Percentiles rank a stretch among this genome's conserved stretches.
These are phyloP conservation scores for Peromyscus attwateri DNA, from an alignment of 2,797 vertebrate genomes.

Conservation along the genomic window DNA sequence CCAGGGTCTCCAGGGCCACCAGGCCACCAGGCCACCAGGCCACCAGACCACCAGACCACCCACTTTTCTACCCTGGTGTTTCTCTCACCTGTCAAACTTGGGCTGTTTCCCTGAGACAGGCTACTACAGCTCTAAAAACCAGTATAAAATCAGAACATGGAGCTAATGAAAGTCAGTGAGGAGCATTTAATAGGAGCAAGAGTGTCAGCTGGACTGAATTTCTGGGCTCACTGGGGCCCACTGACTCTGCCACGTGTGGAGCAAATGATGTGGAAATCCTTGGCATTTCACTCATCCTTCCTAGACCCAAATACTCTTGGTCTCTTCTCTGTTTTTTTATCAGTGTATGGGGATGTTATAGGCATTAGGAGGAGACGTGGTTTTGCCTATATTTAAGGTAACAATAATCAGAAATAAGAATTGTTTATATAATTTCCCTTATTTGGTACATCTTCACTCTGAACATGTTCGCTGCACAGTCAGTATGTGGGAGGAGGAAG, in stretches of 20 bases:
- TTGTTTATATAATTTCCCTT: conserved; percentile 51
- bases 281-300: neutral
- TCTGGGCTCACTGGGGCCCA: neutral
- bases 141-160: conserved; percentile 37
- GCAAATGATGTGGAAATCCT: neutral
- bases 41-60: neutral
- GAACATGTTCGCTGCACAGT: conserved; percentile 43
- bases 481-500: neutral
- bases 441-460: conserved; percentile 5
- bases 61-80: neutral
- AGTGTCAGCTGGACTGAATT: neutral
- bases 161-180: conserved; percentile 42
- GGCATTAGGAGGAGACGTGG: neutral
- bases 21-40: neutral
- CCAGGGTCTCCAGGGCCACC: neutral
- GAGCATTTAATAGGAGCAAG: neutral
- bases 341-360: neutral
- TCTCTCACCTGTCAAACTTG: neutral
- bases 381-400: neutral
- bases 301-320: neutral
- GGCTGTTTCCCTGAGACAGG: neutral
- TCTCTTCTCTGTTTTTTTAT: neutral
- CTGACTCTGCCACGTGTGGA: neutral
- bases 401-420: neutral
- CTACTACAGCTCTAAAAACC: conserved; percentile 16